phyloP scores from a whole-genome alignment of 2,113 vertebrate species.

The Balaenoptera acutorostrata region DNA sequence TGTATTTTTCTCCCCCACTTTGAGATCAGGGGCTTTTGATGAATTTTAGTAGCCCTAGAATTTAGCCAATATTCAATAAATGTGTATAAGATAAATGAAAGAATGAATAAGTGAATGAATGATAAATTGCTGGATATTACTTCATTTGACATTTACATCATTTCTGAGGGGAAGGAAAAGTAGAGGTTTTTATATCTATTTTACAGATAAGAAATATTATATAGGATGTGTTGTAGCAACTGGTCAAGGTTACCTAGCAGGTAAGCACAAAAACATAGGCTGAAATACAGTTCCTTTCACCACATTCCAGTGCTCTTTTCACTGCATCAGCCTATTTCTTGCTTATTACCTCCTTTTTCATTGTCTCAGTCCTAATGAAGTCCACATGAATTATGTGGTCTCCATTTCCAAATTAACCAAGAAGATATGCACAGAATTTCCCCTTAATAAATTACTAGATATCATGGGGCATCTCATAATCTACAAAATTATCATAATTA shows the following conservation, averaged over 20 bases:
- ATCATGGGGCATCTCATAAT: neutral
- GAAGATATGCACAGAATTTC: neutral
- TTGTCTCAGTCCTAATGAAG: neutral
- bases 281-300: neutral
- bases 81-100: neutral
- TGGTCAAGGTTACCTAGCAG: neutral
- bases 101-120: neutral
- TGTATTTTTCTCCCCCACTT: neutral
- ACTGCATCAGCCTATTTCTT: neutral
- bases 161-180: neutral
- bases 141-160: neutral
- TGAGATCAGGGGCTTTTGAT: neutral
- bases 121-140: neutral
- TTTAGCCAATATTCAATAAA: neutral
- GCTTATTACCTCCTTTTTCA: neutral
- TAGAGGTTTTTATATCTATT: neutral
- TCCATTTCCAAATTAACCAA: slow-evolving; percentile 9
- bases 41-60: neutral
- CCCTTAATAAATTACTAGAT: neutral
- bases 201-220: neutral
- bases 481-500: slow-evolving; percentile 6
- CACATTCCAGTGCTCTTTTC: neutral
- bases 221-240: neutral
- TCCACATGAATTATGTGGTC: neutral
- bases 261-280: neutral